Evolutionary conservation across 2,888 invertebrate species (phyloP), one percentile per base, ranked within the genome.

Genomic region (Cryptosula pallasiana): DNA sequence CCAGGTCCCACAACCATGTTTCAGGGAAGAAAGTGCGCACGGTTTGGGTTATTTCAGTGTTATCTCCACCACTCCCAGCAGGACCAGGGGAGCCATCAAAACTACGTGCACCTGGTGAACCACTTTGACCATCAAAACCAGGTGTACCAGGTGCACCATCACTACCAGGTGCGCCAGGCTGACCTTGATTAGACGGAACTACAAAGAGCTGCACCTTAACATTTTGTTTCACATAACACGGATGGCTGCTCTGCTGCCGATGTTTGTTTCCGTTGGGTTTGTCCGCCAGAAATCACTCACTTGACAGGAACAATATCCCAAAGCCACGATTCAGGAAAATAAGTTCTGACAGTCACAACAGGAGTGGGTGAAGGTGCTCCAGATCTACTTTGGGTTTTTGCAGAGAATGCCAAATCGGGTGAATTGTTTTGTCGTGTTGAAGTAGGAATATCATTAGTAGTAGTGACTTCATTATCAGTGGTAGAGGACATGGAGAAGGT

Each of bases 241-340:
- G 23, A 55, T 20, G 16, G 5, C 23, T 3, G 20, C 45, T 20
- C 9, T 45, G 9, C 45, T 13, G 9, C 20, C 45, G 9, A 16
- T 5, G 3, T 3, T 23, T 23, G 25, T 25, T 55, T n/a, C n/a
- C n/a, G n/a, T n/a, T n/a, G n/a, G n/a, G n/a, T n/a, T n/a, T n/a
- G n/a, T n/a, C n/a, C n/a, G n/a, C n/a, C n/a, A n/a, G n/a, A n/a
- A n/a, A n/a, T n/a, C n/a, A 72, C 71, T 45, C 35, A 79, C 79
- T 79, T 78, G 25, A 80, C 69, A 5, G 27, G 34, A 23, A 76
- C 72, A 29, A 79, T 57, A 55, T 79, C 78, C 80, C 80, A 81
- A 1, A 81, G 76, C 80, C 80, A 81, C 0, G 80, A 79, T 73
- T 81, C 81, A 3, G 81, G 81, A 72, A 81, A 81, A 73, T 77